A percentile compares a stretch with the other conserved stretches of the same genome.
phyloP scores from a whole-genome alignment of 1,140 invertebrate species.

The Drosophila bocqueti region DNA sequence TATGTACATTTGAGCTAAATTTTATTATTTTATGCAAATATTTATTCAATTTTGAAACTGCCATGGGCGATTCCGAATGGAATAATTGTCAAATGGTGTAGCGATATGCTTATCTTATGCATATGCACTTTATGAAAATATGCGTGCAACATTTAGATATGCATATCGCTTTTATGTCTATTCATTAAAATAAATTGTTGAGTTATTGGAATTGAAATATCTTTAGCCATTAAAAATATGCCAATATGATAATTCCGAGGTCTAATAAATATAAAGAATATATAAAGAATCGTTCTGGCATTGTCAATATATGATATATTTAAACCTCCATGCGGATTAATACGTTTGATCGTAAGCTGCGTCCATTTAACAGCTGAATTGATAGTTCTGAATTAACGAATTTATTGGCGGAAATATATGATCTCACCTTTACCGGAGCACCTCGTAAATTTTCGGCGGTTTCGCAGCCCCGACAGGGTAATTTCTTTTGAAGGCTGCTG shows the following conservation, averaged over 20 bases:
- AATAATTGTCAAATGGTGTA: background rate
- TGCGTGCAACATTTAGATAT: too few relatives aligned
- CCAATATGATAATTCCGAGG: background rate
- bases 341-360: background rate
- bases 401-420: slow-evolving; percentile 29
- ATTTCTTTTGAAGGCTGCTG: slow-evolving; percentile 42
- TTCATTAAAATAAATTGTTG: too few relatives aligned
- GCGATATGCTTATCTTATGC: background rate
- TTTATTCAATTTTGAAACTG: background rate
- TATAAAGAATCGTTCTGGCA: too few relatives aligned
- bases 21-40: background rate
- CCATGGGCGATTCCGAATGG: background rate
- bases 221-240: background rate
- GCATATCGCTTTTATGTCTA: too few relatives aligned
- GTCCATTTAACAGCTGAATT: slow-evolving; percentile 10
- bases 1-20: background rate
- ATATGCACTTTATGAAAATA: too few relatives aligned
- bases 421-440: slow-evolving; percentile 17
- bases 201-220: background rate
- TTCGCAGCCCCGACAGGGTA: slow-evolving; percentile 23
- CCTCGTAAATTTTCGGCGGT: slow-evolving; percentile 41
- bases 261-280: too few relatives aligned
- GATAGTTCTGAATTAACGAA: slow-evolving; percentile 8
- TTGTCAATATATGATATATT: background rate
- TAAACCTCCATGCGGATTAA: background rate